Evolutionary conservation across 2,888 invertebrate genomes (phyloP), one percentile per base, ranked within the genome.

Genomic region (Erebia palarica): DNA sequence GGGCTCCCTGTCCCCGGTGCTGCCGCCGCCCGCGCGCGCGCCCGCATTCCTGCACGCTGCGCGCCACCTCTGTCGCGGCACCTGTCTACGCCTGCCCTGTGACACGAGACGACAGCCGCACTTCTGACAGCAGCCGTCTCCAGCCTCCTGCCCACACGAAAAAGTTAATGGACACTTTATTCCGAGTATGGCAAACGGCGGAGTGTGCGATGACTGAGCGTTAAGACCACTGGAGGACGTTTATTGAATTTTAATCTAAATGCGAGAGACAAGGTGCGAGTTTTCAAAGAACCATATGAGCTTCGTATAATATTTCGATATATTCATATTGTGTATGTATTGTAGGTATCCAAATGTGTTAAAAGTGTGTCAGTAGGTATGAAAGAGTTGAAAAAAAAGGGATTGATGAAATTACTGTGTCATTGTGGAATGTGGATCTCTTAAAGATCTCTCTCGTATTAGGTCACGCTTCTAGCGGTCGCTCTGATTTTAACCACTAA

Each of bases 401-500:
- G 71, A 72, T 69, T 61, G 72, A 74, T 72, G 72, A 75, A 14
- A 49, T 65, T 57, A 66, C 75, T 76, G 74, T 79, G 76, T 77
- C 76, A 75, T 76, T 78, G n/a, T n/a, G n/a, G 3, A 21, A 2
- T 27, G 77, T 77, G 77, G 77, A 79, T 79, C 77, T 70, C 67
- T 55, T 71, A 51, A 68, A 63, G 70, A 67, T 77, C 73, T 77
- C 75, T 79, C 79, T 81, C 81, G 76, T 84, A 81, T 84, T 90
- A 90, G 87, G 82, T 85, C 85, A 84, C 87, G 89, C 90, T 90
- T 90, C 81, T 89, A 88, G 89, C 84, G 88, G 85, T 88, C 86
- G 86, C 86, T 88, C 87, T 86, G 79, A 86, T 87, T 87, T 88
- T 81, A 81, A 74, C 68, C 83, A 73, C 61, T 71, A 55, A 73